Evolutionary conservation across 2,113 vertebrate species (phyloP).

Genomic region (Oryzias curvinotus): DNA sequence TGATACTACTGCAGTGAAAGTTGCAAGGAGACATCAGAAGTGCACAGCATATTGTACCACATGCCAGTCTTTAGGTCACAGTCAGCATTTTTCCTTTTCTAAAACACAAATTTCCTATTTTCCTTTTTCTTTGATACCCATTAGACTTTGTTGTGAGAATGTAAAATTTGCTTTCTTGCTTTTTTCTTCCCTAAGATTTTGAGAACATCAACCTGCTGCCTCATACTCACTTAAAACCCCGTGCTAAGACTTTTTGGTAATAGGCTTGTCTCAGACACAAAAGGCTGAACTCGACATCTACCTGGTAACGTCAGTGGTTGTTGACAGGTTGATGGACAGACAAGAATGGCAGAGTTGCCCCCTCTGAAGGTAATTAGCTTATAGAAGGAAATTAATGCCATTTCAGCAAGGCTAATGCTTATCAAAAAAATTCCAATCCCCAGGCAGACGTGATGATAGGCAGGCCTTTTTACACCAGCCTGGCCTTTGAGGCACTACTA

Average conservation of each 20-base stretch:
- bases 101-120: conserved; percentile 25
- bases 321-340: conserved; percentile 84
- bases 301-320: conserved; percentile 83
- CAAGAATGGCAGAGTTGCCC: conserved; percentile 78
- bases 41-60: conserved; percentile 21
- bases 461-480: conserved; percentile 39
- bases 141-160: conserved; percentile 9
- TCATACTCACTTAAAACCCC: conserved; percentile 58
- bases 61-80: conserved; percentile 24
- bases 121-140: conserved; percentile 13
- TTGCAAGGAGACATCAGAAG: conserved; percentile 52
- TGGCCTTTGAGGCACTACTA: conserved; percentile 57
- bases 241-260: conserved; percentile 73
- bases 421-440: conserved; percentile 77
- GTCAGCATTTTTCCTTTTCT: conserved; percentile 19
- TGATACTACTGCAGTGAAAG: conserved; percentile 49
- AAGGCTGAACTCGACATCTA: conserved; percentile 84
- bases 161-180: conserved; percentile 15
- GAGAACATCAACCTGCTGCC: conserved; percentile 62
- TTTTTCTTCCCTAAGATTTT: conserved; percentile 52
- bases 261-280: conserved; percentile 82
- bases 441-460: conserved; percentile 37
- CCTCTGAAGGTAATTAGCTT: conserved; percentile 86
- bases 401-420: conserved; percentile 73
- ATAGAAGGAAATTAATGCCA: conserved; percentile 80